Evolutionary conservation across 2,113 vertebrate species (phyloP), one percentile per base, ranked within the genome.

Genomic region (Scatophagus argus): DNA sequence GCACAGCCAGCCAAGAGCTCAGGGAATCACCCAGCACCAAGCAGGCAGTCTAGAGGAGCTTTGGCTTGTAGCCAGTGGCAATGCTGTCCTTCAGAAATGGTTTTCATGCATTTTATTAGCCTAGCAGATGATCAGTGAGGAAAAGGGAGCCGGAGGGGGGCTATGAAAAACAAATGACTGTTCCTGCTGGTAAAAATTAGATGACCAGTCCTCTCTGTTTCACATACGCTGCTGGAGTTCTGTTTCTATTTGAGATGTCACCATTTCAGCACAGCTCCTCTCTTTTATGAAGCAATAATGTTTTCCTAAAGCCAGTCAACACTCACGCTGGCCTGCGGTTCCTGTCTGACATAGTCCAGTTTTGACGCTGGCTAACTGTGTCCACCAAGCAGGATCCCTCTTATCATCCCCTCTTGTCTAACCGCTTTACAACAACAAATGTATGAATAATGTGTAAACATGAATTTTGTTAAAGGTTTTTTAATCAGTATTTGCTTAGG

Each of bases 41-140:
- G 72, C 54, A 49, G 39, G 49, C 63, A 63, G 77, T 74, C 64
- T 81, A 58, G 43, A 82, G 78, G 79, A 81, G 51, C 46, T 87
- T 73, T 83, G 85, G 79, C 82, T 84, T 36, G 23, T 6, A 74
- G 86, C 81, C 56, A 1, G 66, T 83, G 58, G 70, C 47, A 81
- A 65, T 72, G 29, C 70, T 79, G 74, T 77, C 66, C 78, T 86
- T 91, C 81, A 84, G 39, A 88, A 88, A 72, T 25, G 56, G 52
- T 58, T 82, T 88, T 88, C 60, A 75, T 78, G 73, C 75, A 46
- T 88, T 84, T 86, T 70, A 83, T 86, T 86, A 85, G 64, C 58
- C 59, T 21, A 74, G 66, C 69, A 85, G 68, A 86, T 70, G 64
- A 86, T 52, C 68, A 79, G 76, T 21, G 73, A 79, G 36, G 60